Evolutionary conservation across 2,888 invertebrate genomes (phyloP), one percentile per base, ranked within the genome.

Genomic region (Embidobia sp.): DNA sequence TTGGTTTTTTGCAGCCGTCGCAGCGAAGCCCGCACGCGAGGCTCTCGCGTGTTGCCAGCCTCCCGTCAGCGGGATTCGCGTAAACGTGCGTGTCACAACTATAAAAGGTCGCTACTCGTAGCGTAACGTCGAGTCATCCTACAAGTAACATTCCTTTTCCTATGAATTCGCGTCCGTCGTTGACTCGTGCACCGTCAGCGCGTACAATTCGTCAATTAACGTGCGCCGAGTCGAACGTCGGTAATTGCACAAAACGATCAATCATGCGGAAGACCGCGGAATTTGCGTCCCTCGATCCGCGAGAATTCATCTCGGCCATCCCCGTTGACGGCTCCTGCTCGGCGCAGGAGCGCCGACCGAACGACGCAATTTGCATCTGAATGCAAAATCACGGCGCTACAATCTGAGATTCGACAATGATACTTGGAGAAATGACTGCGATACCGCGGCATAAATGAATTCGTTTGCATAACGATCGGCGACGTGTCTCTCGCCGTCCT

Each of bases 341-440:
- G 4, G 8, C 27, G 7, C 11, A 6, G 8, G 13, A 10, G 10
- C 11, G n/a, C 42, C 11, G 33, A 61, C 48, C 57, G 49, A 73
- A 55, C 31, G 40, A 16, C 35, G 22, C 42, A 37, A 57, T 64
- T 73, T 73, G 29, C 63, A 63, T 55, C 27, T 49, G 48, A 64
- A 57, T 64, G 33, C 49, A 11, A 72, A 72, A 63, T 72, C 63
- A 55, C 40, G 63, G 19, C 18, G 19, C 55, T 72, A 48, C 48
- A 64, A 72, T 72, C 35, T 72, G 55, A 72, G 72, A 72, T 63
- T 72, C 72, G 63, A 72, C 72, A 63, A 51, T 63, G 55, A 55
- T 46, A 44, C 51, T 40, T 64, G 37, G 26, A 42, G 35, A 59
- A 72, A 63, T 53, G 19, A 44, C 29, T 53, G 35, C 51, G 35